A percentile compares a stretch with the other conserved stretches of the same genome.
phyloP scores from a whole-genome alignment of 37 sponge, comb jelly and placozoan species.

The Ephydatia muelleri region DNA sequence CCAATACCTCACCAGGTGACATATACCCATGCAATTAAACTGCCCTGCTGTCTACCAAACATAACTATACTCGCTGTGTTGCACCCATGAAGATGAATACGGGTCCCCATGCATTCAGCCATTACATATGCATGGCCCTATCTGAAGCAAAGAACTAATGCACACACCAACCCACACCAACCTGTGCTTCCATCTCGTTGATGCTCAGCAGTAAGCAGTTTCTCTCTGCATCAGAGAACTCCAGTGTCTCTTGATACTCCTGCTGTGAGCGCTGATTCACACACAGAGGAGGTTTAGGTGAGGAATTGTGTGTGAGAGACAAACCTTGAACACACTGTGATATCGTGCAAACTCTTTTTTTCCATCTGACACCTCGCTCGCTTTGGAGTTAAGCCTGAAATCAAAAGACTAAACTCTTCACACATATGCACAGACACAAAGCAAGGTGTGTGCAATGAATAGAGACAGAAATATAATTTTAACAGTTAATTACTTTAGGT shows the following conservation, averaged over 20 bases:
- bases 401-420: not conserved
- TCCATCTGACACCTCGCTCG: not conserved
- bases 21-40: too few species aligned
- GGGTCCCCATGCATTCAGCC: too few species aligned
- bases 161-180: too few species aligned
- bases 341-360: not conserved
- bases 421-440: too few species aligned
- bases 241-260: constrained; percentile 33
- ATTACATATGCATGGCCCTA: too few species aligned
- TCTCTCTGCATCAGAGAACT: constrained; percentile 54
- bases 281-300: not conserved
- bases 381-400: not conserved
- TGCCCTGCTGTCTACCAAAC: too few species aligned
- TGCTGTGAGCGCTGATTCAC: constrained; percentile 15
- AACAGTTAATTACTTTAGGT: too few species aligned
- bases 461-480: too few species aligned
- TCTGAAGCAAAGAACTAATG: not conserved
- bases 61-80: too few species aligned
- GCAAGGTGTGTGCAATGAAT: too few species aligned
- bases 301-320: not conserved
- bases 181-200: constrained; percentile 33
- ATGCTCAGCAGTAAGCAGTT: constrained; percentile 22
- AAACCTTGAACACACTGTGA: not conserved
- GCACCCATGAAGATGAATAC: too few species aligned
- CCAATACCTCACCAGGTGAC: too few species aligned